Evolutionary conservation across 2,797 vertebrate genomes (phyloP).

Genomic region (Acrocephalus scirpaceus): DNA sequence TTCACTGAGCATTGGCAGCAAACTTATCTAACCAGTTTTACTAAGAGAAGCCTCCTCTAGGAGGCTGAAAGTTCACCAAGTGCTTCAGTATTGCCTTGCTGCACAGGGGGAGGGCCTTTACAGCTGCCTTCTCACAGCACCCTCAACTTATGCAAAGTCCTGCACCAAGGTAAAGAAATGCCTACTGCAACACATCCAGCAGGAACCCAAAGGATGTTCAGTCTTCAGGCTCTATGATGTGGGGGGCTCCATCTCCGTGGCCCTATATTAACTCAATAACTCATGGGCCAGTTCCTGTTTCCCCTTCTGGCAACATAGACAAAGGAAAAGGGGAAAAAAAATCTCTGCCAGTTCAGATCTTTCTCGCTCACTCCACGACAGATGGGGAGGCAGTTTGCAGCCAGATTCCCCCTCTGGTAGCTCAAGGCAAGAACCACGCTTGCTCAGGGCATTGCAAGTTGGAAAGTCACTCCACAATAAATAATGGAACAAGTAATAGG

Average conservation of each 20-base stretch:
- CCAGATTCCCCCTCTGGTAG: conserved; percentile 62
- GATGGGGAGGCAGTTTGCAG: conserved; percentile 62
- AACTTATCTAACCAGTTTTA: neutral
- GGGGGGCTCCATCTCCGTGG: neutral
- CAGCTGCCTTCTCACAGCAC: no score
- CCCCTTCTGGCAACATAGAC: conserved; percentile 28
- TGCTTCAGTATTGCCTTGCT: fast-evolving
- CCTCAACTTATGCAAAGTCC: neutral
- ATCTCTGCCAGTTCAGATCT: conserved; percentile 27
- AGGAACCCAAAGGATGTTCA: neutral
- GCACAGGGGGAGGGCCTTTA: neutral
- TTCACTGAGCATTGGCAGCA: neutral
- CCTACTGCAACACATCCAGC: neutral
- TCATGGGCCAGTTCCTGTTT: conserved; percentile 22
- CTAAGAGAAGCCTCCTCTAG: neutral
- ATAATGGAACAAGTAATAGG: conserved; percentile 39
- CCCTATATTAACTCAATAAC: conserved; percentile 29
- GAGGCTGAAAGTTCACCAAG: neutral
- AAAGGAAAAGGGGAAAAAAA: neutral
- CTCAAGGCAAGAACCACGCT: conserved; percentile 34
- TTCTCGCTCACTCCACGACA: conserved; percentile 1
- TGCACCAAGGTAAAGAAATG: neutral
- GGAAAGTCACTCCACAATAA: conserved; percentile 51
- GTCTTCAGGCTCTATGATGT: neutral
- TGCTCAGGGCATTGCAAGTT: conserved; percentile 43